These are phyloP conservation scores for Epinephelus awoara DNA, from an alignment of 2,797 vertebrate genomes.

Conservation along the genomic window DNA sequence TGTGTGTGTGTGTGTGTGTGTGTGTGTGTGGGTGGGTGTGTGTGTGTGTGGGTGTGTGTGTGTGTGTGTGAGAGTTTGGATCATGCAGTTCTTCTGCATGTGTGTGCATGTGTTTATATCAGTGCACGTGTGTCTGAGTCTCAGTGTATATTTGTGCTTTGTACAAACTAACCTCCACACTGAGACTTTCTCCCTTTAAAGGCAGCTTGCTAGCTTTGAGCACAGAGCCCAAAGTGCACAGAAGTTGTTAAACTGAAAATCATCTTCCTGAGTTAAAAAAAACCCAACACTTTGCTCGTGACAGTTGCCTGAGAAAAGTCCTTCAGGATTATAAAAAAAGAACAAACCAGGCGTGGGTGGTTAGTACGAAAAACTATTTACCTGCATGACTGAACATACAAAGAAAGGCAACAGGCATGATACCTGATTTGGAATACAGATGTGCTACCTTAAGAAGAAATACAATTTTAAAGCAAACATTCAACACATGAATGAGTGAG, in stretches of 20 bases:
- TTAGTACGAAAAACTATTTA: neutral
- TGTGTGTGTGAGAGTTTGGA: conserved; percentile 8
- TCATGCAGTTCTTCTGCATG: neutral
- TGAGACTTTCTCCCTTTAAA: conserved; percentile 56
- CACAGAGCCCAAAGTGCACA: conserved; percentile 1
- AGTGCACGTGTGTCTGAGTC: conserved; percentile 8
- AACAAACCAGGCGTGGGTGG: no score
- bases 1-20: conserved; percentile 26
- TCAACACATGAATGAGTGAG: neutral
- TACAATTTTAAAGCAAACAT: neutral
- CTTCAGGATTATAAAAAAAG: neutral
- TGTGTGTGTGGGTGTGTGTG: neutral
- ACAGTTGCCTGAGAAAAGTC: neutral
- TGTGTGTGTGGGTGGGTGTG: conserved; percentile 6
- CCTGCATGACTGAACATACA: neutral
- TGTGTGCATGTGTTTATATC: conserved; percentile 21
- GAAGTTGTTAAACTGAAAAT: neutral
- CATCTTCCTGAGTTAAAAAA: neutral
- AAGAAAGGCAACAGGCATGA: neutral
- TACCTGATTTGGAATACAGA: neutral
- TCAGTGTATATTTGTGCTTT: neutral
- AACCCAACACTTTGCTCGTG: neutral
- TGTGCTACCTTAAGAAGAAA: no score
- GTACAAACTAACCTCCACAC: conserved; percentile 24
- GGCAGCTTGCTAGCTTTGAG: conserved; percentile 11